These are phyloP conservation scores for Athalia circularis DNA, from an alignment of 2,888 invertebrate species.

Conservation along the genomic window DNA sequence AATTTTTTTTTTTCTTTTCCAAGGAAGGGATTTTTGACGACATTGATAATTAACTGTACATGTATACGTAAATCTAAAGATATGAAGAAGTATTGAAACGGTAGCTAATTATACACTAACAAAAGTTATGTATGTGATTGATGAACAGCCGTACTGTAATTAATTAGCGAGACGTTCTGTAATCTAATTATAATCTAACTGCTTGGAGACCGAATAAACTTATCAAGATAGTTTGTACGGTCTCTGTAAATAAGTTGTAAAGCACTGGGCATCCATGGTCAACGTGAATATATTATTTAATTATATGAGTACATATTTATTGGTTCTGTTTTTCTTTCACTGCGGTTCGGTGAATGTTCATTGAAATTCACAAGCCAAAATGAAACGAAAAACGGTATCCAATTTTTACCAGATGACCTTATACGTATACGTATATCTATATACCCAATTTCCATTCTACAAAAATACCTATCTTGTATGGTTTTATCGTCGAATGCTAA, in stretches of 20 bases:
- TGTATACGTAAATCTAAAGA: slow-evolving; percentile 18
- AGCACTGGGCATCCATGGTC: slow-evolving; percentile 72
- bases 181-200: slow-evolving; percentile 67
- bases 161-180: slow-evolving; percentile 59
- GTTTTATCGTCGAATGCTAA: no score
- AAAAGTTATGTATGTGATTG: slow-evolving; percentile 16
- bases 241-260: slow-evolving; percentile 58
- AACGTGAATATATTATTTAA: slow-evolving; percentile 17
- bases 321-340: slow-evolving; percentile 19
- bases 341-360: no score
- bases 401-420: slow-evolving; percentile 11
- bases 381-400: slow-evolving; percentile 9
- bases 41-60: slow-evolving; percentile 43
- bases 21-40: not conserved
- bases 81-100: not conserved
- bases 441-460: no score
- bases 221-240: slow-evolving; percentile 57
- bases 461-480: no score
- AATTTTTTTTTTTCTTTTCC: not conserved
- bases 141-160: slow-evolving; percentile 49
- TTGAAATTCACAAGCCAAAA: slow-evolving; percentile 2
- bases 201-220: slow-evolving; percentile 62
- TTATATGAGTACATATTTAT: not conserved
- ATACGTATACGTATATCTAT: not conserved
- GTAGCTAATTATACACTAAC: slow-evolving; percentile 17